Evolutionary conservation across 2,797 vertebrate species (phyloP).

Genomic region (Enteromius fasciolatus): DNA sequence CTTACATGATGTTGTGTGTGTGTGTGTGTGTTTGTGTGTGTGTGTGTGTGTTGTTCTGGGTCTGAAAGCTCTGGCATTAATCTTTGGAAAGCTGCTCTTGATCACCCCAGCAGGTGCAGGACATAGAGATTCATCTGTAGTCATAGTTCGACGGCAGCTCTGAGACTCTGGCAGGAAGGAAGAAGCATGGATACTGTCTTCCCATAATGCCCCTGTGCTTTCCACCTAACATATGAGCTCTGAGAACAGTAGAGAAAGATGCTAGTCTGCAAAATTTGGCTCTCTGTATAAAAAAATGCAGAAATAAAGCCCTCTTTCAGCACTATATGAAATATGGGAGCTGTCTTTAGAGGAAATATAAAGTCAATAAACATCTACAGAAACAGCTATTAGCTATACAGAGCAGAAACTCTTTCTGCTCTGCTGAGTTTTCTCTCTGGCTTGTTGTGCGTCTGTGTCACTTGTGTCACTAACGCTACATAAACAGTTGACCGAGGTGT

Average conservation of each 20-base stretch:
- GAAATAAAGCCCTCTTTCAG: slow-evolving; percentile 28
- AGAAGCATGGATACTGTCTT: slow-evolving; percentile 43
- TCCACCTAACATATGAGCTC: slow-evolving; percentile 33
- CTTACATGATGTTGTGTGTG: background rate
- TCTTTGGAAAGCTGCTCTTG: slow-evolving; percentile 39
- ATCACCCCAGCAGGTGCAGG: slow-evolving; percentile 47
- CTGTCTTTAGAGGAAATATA: background rate
- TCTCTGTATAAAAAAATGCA: slow-evolving; percentile 16
- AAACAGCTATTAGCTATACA: slow-evolving; percentile 5
- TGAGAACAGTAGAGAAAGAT: slow-evolving; percentile 40
- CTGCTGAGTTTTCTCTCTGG: slow-evolving; percentile 12
- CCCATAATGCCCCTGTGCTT: slow-evolving; percentile 42
- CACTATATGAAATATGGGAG: slow-evolving; percentile 35
- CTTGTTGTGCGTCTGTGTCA: slow-evolving; percentile 1
- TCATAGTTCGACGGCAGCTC: slow-evolving; percentile 37
- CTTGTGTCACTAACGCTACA: background rate
- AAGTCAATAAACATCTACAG: slow-evolving; percentile 31
- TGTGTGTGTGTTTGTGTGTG: background rate
- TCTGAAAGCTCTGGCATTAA: slow-evolving; percentile 39
- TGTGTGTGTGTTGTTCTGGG: background rate
- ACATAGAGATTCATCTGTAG: slow-evolving; percentile 38
- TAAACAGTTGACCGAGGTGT: slow-evolving; percentile 18
- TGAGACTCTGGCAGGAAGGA: slow-evolving; percentile 42
- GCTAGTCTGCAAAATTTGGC: slow-evolving; percentile 40
- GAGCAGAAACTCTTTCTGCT: slow-evolving; percentile 1